Conservation (phyloP, 2,888 invertebrate species). For the Drosophila vallismaia region DNA sequence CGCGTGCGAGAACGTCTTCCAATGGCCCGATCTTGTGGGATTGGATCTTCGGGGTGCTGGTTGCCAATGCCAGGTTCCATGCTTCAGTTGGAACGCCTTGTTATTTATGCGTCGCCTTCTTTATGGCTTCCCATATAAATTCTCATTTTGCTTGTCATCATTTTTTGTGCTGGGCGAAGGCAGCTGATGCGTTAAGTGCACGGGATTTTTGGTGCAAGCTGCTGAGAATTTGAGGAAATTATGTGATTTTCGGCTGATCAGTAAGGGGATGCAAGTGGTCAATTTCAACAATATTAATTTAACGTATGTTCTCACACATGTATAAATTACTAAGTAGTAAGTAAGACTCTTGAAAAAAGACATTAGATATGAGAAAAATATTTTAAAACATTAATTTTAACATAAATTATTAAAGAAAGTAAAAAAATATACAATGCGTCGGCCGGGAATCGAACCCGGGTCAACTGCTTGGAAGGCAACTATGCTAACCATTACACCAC, state of each 20-base stretch:
- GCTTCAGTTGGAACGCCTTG: conserved; percentile 45
- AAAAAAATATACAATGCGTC: conserved; percentile 1
- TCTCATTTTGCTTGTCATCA: conserved; percentile 74
- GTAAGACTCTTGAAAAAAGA: no score
- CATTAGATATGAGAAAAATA: no score
- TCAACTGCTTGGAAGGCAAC: conserved; percentile 84
- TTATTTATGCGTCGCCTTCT: conserved; percentile 59
- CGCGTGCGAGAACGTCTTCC: conserved; percentile 57
- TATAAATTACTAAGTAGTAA: no score
- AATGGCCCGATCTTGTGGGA: conserved; percentile 18
- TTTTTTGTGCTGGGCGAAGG: conserved; percentile 46
- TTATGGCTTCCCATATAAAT: conserved; percentile 79
- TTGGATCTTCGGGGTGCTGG: conserved; percentile 26
- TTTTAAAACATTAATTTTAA: no score
- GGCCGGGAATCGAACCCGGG: conserved; percentile 82
- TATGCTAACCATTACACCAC: conserved; percentile 83
- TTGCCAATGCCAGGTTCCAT: conserved; percentile 61
- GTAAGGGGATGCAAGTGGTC: conserved; percentile 16
- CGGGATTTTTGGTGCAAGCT: conserved; percentile 29
- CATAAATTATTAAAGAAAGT: background rate
- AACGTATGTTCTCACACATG: background rate
- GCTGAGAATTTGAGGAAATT: conserved; percentile 25
- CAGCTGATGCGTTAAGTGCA: conserved; percentile 51
- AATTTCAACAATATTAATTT: conserved; percentile 10
- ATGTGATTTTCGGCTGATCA: conserved; percentile 30